A percentile compares a stretch with the other conserved stretches of the same genome.
phyloP scores from a whole-genome alignment of 1,140 invertebrate genomes.

The Lordiphosa clarofinis region DNA sequence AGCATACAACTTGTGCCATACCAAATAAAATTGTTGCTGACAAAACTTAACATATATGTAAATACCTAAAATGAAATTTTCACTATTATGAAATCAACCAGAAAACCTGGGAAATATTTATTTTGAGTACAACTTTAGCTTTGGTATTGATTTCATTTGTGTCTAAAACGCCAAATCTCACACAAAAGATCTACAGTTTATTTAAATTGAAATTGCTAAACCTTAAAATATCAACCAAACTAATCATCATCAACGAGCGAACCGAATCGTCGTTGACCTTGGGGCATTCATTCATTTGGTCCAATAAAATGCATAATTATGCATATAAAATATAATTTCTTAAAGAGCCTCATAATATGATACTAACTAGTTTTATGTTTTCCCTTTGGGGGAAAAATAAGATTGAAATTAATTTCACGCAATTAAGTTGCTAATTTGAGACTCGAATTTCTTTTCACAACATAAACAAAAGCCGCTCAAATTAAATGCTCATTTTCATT shows the following conservation, averaged over 20 bases:
- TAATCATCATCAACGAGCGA: conserved; percentile 20
- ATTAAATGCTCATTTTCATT: conserved; percentile 59
- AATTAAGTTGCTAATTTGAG: conserved; percentile 59
- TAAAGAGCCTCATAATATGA: conserved; percentile 19
- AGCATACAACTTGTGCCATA: too few relatives aligned
- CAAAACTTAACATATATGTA: too few relatives aligned
- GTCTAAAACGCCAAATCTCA: neutral
- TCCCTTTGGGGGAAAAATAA: conserved; percentile 38
- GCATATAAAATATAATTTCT: conserved; percentile 35
- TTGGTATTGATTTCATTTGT: too few relatives aligned
- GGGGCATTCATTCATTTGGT: conserved; percentile 35
- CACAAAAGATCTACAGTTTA: conserved; percentile 22
- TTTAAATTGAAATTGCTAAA: conserved; percentile 46
- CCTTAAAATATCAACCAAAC: conserved; percentile 21
- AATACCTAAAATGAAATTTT: too few relatives aligned
- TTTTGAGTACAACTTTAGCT: too few relatives aligned
- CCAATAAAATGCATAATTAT: conserved; percentile 43
- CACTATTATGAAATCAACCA: too few relatives aligned
- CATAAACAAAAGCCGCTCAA: conserved; percentile 40
- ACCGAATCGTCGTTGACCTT: conserved; percentile 38
- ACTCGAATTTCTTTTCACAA: conserved; percentile 44
- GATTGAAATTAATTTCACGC: conserved; percentile 67
- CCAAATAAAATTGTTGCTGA: too few relatives aligned
- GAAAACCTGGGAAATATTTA: too few relatives aligned
- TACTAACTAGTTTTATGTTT: conserved; percentile 24